Evolutionary conservation across 1,140 invertebrate species (phyloP).

Genomic region (Oryctes rhinoceros): DNA sequence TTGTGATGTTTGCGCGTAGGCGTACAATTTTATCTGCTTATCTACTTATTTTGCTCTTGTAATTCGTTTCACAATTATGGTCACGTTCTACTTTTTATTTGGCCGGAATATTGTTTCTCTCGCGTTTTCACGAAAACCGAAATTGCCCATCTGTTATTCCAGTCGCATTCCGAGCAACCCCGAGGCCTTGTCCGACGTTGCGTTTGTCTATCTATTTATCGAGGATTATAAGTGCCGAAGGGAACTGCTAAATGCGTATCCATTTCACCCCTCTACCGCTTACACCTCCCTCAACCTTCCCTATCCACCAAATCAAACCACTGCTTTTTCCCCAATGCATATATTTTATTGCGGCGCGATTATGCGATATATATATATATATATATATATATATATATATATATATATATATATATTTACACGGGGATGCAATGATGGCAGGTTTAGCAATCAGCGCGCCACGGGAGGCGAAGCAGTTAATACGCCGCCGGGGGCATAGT

Average conservation of each 20-base stretch:
- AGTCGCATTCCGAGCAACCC: background rate
- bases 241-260: background rate
- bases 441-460: background rate
- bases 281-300: background rate
- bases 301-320: background rate
- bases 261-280: background rate
- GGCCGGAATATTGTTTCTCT: background rate
- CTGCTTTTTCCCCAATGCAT: background rate
- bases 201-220: background rate
- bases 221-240: constrained; percentile 1
- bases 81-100: background rate
- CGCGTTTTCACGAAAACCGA: background rate
- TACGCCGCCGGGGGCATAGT: constrained; percentile 6
- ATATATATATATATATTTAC: too few species aligned
- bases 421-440: background rate
- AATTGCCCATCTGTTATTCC: background rate
- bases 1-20: too few species aligned
- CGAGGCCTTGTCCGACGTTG: background rate
- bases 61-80: background rate
- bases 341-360: background rate
- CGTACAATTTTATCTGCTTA: too few species aligned
- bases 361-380: background rate
- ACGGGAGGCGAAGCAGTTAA: constrained; percentile 4
- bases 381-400: too few species aligned
- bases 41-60: too few species aligned